These are phyloP conservation scores for Allolobophora icterica DNA, from an alignment of 2,888 invertebrate genomes.

Conservation along the genomic window DNA sequence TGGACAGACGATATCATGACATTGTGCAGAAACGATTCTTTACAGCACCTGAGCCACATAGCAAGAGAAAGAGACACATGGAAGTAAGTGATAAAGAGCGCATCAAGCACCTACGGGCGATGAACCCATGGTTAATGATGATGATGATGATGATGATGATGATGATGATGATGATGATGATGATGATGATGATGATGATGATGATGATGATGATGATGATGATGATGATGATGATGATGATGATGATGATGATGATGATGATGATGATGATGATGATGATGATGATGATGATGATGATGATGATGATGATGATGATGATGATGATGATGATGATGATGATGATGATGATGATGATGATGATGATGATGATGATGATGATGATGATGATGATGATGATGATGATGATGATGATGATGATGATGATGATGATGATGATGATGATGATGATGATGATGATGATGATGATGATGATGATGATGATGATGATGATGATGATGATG, in stretches of 20 bases:
- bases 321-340: constrained; percentile 31
- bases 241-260: constrained; percentile 33
- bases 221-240: constrained; percentile 31
- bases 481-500: too few species aligned
- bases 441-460: constrained; percentile 21
- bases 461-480: too few species aligned
- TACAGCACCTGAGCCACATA: too few species aligned
- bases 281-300: constrained; percentile 32
- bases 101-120: too few species aligned
- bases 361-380: constrained; percentile 32
- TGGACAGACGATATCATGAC: background rate
- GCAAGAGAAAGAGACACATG: too few species aligned
- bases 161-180: too few species aligned
- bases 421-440: constrained; percentile 27
- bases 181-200: too few species aligned
- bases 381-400: constrained; percentile 33
- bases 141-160: too few species aligned
- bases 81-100: too few species aligned
- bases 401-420: constrained; percentile 30
- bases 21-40: too few species aligned
- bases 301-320: constrained; percentile 23
- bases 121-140: too few species aligned
- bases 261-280: constrained; percentile 37
- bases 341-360: constrained; percentile 24
- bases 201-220: too few species aligned